Base-by-base conservation (phyloP, 1,140 invertebrate genomes). In the Lucilia sericata region DNA sequence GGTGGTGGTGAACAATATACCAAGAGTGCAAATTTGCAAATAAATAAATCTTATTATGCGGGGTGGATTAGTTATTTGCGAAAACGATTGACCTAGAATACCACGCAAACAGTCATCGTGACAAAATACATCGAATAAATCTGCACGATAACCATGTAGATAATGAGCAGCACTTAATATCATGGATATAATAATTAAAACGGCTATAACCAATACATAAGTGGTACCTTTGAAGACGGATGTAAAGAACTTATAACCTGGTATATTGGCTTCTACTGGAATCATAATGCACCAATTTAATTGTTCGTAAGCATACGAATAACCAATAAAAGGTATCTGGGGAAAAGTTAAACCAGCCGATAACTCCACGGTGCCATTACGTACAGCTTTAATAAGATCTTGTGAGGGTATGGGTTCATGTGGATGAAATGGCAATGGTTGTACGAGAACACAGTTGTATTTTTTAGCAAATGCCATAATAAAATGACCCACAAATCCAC, bases 81-180 rank as follows among this genome's bases (percentile, higher is more conserved):
- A 85, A 14, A 90, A 90, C 0, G 89, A 85, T 25, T 90, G 89
- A 0, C 88, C 88, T 17, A 90, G 36, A 0, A 86, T 87, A 17
- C 89, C 89, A 8, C 89, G 75, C 5, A 90, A 25, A 17, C 88
- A 89, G 17, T 84, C 87, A 19, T 89, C 87, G 34, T 90, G 89
- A 30, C 90, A 17, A 1, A 90, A 21, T 25, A 85, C 88, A 19
- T 88, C 88, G 14, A 85, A 78, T 8, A 82, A 9, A 19, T 87
- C 82, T 0, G 87, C 86, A 0, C 49, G n/a, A 84, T 88, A 87
- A 9, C 86, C 88, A 81, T 87, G 85, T 0, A 84, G 82, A n/a
- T 55, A 65, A n/a, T 90, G 83, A 1, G 88, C 75, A 14, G 47
- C 81, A 80, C 85, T 85, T 36, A 85, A 30, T 21, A 82, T 36